phyloP scores from a whole-genome alignment of 2,888 invertebrate genomes.

The Brachyptera risi region DNA sequence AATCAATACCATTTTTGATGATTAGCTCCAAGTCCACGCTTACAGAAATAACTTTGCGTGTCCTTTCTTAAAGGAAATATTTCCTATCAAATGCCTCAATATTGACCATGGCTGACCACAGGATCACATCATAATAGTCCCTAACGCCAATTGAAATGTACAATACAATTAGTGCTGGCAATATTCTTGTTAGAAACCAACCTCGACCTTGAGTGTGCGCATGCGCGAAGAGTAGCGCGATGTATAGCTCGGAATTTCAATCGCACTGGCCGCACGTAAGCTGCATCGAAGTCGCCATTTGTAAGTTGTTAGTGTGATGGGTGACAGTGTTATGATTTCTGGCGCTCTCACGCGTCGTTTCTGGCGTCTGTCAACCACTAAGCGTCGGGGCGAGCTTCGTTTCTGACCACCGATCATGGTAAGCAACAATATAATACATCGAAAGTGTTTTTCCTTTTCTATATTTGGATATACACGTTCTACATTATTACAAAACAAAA shows the following conservation, averaged over 20 bases:
- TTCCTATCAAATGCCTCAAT: no score
- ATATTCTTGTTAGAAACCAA: no score
- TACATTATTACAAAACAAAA: no score
- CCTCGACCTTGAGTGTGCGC: conserved; percentile 26
- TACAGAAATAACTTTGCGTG: no score
- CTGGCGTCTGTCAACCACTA: background rate
- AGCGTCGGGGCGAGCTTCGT: background rate
- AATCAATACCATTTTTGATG: no score
- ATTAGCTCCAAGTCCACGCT: no score
- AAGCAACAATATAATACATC: no score
- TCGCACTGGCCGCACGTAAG: background rate
- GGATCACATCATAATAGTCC: background rate
- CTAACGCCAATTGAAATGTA: no score
- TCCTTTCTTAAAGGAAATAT: no score
- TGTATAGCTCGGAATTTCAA: background rate
- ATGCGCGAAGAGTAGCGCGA: conserved; percentile 15
- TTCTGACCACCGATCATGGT: no score
- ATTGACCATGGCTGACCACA: conserved; percentile 2
- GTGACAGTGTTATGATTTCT: background rate
- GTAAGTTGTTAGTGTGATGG: conserved; percentile 14
- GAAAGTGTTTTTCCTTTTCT: no score
- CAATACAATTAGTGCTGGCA: background rate
- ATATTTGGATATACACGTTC: no score
- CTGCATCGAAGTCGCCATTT: conserved; percentile 4
- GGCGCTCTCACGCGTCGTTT: conserved; percentile 3